Conservation (phyloP, 2,888 invertebrate genomes). For the Abrostola tripartita region DNA sequence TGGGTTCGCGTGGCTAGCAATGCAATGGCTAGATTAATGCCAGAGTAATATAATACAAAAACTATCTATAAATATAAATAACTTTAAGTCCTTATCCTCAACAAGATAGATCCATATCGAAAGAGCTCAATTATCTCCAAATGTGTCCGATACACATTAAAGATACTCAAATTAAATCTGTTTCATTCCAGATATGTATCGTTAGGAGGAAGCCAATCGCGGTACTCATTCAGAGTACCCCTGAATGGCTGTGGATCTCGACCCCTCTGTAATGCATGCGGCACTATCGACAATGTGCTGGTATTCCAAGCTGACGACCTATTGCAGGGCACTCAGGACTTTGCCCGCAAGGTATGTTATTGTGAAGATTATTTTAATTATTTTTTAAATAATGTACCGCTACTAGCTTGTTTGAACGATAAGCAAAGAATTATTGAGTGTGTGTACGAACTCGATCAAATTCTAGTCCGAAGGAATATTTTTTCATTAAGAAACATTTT, state of each 20-base stretch:
- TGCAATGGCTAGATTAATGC: too few species aligned
- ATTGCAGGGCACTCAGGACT: constrained; percentile 90
- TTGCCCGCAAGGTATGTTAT: constrained; percentile 87
- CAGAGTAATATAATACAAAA: too few species aligned
- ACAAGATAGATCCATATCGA: neutral
- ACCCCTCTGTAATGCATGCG: constrained; percentile 89
- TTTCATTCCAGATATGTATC: constrained; percentile 87
- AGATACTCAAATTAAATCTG: constrained; percentile 24
- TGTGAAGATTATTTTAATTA: neutral
- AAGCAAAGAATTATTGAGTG: too few species aligned
- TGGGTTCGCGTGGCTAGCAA: too few species aligned
- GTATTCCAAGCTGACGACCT: constrained; percentile 91
- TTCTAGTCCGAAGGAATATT: too few species aligned
- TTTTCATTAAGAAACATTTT: too few species aligned
- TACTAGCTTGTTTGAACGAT: too few species aligned
- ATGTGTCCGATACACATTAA: too few species aligned
- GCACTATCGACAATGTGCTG: constrained; percentile 90
- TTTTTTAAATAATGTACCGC: neutral
- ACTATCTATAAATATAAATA: too few species aligned
- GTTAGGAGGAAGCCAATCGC: constrained; percentile 87
- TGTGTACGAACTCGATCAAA: too few species aligned
- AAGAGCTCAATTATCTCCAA: too few species aligned
- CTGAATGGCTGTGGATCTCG: constrained; percentile 90
- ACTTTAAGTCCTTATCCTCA: too few species aligned
- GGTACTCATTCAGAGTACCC: constrained; percentile 90